Evolutionary conservation across 2,888 invertebrate species (phyloP).

Genomic region (Orchestes rusci): DNA sequence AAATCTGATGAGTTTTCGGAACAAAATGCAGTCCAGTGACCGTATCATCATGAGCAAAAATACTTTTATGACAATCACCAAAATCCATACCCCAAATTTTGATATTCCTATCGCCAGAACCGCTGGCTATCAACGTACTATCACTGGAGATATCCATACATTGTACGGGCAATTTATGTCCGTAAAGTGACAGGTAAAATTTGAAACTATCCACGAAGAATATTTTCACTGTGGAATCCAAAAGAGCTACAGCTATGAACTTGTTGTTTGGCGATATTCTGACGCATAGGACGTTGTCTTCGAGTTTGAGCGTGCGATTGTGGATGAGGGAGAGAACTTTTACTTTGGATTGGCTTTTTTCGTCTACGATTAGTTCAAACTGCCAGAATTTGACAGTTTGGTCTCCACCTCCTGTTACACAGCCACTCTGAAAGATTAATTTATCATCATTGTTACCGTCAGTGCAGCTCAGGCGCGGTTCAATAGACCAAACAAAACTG

Average conservation of each 20-base stretch:
- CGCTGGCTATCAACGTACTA: conserved; percentile 80
- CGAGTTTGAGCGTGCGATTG: conserved; percentile 73
- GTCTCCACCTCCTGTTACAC: conserved; percentile 82
- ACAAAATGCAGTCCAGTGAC: conserved; percentile 85
- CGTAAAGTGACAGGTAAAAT: conserved; percentile 91
- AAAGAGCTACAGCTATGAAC: conserved; percentile 80
- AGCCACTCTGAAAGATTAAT: conserved; percentile 65
- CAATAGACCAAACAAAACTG: too few relatives aligned
- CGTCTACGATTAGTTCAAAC: conserved; percentile 74
- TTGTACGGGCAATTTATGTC: conserved; percentile 90
- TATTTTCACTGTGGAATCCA: conserved; percentile 92
- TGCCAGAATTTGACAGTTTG: conserved; percentile 90
- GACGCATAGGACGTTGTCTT: conserved; percentile 80
- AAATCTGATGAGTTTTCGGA: conserved; percentile 86
- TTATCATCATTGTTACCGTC: too few relatives aligned
- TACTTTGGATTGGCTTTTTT: conserved; percentile 54
- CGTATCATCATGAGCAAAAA: conserved; percentile 95
- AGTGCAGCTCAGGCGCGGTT: too few relatives aligned
- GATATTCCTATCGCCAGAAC: conserved; percentile 90
- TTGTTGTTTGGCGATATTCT: conserved; percentile 78
- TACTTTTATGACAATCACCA: conserved; percentile 93
- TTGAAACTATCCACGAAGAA: conserved; percentile 93
- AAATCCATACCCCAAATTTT: conserved; percentile 99
- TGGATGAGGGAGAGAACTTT: conserved; percentile 73
- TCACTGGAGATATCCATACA: conserved; percentile 91